Percentiles rank a stretch among this genome's conserved stretches.
Conservation (phyloP, 2,888 invertebrate species). For the Miltochrista miniata region DNA sequence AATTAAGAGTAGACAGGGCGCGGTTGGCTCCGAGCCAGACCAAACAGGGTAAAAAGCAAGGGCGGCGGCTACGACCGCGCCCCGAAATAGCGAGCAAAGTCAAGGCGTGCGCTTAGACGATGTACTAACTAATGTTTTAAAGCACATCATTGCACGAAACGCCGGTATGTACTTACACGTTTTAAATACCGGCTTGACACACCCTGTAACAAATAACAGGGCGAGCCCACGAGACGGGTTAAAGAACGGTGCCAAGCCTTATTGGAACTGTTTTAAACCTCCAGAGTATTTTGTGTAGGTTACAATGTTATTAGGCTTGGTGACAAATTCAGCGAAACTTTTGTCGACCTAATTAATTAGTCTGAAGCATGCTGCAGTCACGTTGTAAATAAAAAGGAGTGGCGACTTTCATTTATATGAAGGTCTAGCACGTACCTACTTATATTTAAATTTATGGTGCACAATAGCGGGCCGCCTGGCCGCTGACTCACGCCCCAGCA, state of each 20-base stretch:
- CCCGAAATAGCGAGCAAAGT: constrained; percentile 81
- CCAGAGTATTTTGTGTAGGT: constrained; percentile 20
- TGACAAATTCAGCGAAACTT: constrained; percentile 22
- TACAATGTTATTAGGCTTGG: constrained; percentile 24
- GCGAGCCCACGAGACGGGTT: constrained; percentile 39
- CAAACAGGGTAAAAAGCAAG: constrained; percentile 81
- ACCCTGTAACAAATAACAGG: constrained; percentile 41
- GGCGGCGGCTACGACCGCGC: constrained; percentile 74
- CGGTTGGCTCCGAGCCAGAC: constrained; percentile 75
- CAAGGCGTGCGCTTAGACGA: constrained; percentile 70
- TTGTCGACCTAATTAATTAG: constrained; percentile 22
- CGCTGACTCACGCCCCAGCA: constrained; percentile 68
- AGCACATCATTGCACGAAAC: constrained; percentile 41
- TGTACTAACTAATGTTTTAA: constrained; percentile 43
- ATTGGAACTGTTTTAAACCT: constrained; percentile 40
- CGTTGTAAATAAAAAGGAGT: constrained; percentile 24
- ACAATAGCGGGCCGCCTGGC: constrained; percentile 61
- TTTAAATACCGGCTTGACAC: constrained; percentile 42
- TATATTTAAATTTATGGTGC: constrained; percentile 47
- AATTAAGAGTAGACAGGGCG: constrained; percentile 62
- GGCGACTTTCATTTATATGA: constrained; percentile 36
- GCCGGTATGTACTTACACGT: constrained; percentile 11
- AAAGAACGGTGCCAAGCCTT: constrained; percentile 34
- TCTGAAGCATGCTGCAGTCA: constrained; percentile 14
- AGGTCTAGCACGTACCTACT: constrained; percentile 50